These are phyloP conservation scores for Monodelphis domestica DNA, from an alignment of 2,797 vertebrate genomes.

Conservation along the genomic window DNA sequence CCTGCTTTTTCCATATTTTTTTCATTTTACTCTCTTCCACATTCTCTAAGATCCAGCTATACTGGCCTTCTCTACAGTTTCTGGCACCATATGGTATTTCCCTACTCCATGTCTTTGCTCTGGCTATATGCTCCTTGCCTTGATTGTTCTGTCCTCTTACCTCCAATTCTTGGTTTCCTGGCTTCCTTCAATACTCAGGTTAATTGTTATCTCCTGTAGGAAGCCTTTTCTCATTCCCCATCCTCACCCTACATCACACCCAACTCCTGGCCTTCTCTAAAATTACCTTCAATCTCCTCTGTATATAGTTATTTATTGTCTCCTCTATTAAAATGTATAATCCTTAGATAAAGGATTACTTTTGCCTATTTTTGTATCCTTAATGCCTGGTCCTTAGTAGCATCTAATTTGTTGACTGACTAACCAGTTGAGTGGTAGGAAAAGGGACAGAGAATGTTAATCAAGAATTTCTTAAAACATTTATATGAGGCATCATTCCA, in stretches of 20 bases:
- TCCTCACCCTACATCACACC: no score
- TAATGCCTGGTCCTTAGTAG: background rate
- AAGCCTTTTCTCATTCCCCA: background rate
- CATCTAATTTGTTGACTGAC: background rate
- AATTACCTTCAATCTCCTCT: background rate
- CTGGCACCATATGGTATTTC: background rate
- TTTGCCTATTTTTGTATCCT: background rate
- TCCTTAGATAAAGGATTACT: background rate
- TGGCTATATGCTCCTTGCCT: background rate
- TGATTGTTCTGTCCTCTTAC: background rate
- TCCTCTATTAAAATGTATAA: background rate
- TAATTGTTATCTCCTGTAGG: background rate
- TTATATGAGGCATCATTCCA: background rate
- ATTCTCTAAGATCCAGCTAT: background rate
- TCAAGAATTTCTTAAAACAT: background rate
- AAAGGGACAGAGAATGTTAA: background rate
- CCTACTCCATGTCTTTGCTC: background rate
- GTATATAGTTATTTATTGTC: background rate
- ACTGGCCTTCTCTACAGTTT: background rate
- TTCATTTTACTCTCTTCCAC: background rate
- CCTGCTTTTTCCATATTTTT: background rate
- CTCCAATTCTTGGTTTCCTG: background rate
- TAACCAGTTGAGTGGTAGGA: background rate
- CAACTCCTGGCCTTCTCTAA: background rate
- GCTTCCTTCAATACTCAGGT: background rate